Evolutionary conservation across 53 echinoderm and acorn worm species (phyloP).

Genomic region (Paracentrotus lividus): DNA sequence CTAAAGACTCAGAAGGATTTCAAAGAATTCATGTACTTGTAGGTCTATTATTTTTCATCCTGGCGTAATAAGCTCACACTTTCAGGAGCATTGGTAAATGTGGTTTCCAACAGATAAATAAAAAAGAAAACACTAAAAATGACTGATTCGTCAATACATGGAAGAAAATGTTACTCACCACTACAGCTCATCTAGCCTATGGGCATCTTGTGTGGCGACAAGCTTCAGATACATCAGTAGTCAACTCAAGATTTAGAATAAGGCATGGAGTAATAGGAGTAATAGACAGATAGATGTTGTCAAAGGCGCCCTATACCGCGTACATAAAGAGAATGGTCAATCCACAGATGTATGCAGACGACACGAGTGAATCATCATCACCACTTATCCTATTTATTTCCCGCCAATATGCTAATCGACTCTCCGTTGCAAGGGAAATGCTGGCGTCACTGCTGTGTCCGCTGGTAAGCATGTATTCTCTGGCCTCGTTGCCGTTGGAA

Average conservation of each 20-base stretch:
- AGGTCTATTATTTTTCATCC: too few species aligned
- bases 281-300: neutral
- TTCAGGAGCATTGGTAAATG: too few species aligned
- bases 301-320: neutral
- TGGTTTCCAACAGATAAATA: neutral
- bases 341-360: neutral
- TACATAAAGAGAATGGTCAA: neutral
- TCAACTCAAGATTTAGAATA: neutral
- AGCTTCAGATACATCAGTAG: neutral
- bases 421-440: neutral
- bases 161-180: neutral
- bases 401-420: constrained; percentile 39
- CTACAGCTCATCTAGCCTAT: neutral
- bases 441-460: neutral
- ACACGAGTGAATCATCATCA: constrained; percentile 12
- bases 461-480: neutral
- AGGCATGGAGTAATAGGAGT: neutral
- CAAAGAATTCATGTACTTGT: too few species aligned
- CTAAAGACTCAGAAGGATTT: neutral
- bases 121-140: neutral
- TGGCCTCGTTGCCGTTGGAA: neutral
- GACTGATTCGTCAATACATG: neutral
- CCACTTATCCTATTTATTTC: constrained; percentile 8
- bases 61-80: too few species aligned
- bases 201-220: neutral